A percentile compares a stretch with the other conserved stretches of the same genome.
Evolutionary conservation across 2,113 vertebrate species (phyloP).

Genomic region (Otus sunia): DNA sequence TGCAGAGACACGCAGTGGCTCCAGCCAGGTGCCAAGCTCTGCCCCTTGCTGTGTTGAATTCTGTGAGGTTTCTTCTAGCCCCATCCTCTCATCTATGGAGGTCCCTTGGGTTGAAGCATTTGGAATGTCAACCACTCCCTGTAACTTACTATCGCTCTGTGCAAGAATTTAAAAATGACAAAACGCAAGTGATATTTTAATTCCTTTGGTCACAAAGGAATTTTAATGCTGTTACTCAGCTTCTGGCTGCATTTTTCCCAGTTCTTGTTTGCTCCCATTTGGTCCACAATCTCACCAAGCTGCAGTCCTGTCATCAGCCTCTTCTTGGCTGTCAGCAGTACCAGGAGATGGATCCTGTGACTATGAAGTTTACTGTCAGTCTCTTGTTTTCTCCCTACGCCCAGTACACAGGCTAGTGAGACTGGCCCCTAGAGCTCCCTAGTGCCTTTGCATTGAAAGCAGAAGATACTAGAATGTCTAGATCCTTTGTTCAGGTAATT

Average conservation of each 20-base stretch:
- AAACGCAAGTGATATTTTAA: fast-evolving
- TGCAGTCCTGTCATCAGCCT: background rate
- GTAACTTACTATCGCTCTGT: background rate
- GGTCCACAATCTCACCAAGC: background rate
- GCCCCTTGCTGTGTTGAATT: fast-evolving
- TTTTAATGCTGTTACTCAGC: background rate
- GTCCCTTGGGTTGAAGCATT: background rate
- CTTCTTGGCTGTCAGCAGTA: background rate
- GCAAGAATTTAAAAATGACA: background rate
- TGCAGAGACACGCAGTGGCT: background rate
- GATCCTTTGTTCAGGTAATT: background rate
- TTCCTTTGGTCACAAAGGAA: background rate
- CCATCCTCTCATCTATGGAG: background rate
- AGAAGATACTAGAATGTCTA: background rate
- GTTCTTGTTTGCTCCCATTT: background rate
- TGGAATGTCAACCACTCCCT: background rate
- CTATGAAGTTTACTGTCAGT: background rate
- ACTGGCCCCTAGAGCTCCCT: background rate
- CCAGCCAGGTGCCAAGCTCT: background rate
- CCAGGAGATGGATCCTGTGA: background rate
- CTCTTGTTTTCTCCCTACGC: fast-evolving
- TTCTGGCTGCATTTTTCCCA: background rate
- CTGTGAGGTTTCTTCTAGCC: background rate
- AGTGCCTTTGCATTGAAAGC: background rate
- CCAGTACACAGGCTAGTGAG: background rate